Conservation (phyloP, 1,140 invertebrate genomes). For the Drosophila takahashii region DNA sequence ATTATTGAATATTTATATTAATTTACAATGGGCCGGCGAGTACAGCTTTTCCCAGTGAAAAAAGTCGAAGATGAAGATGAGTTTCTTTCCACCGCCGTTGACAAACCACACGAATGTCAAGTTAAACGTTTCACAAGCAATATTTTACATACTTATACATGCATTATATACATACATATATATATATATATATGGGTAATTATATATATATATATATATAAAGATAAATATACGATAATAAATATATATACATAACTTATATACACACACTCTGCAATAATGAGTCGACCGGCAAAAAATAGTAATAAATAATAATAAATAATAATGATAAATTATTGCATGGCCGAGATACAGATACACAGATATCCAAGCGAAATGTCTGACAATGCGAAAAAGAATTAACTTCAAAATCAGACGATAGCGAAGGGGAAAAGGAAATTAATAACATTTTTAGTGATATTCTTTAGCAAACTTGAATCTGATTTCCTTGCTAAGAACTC, state of each 20-base stretch:
- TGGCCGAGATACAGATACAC: slow-evolving; percentile 1
- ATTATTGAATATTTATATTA: slow-evolving; percentile 41
- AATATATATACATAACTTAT: slow-evolving; percentile 54
- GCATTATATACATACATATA: slow-evolving; percentile 60
- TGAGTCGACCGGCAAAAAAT: slow-evolving; percentile 31
- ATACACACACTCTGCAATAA: slow-evolving; percentile 42
- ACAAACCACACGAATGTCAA: slow-evolving; percentile 69
- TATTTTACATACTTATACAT: slow-evolving; percentile 75
- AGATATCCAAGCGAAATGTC: slow-evolving; percentile 33
- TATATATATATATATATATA: slow-evolving; percentile 49
- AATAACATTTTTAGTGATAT: slow-evolving; percentile 70
- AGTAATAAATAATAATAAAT: slow-evolving; percentile 13
- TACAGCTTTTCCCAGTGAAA: slow-evolving; percentile 3
- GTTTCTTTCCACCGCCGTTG: slow-evolving; percentile 48
- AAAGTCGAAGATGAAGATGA: slow-evolving; percentile 15
- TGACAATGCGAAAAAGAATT: slow-evolving; percentile 25
- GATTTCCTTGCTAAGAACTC: slow-evolving; percentile 58
- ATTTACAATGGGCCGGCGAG: slow-evolving; percentile 43
- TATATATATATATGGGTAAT: slow-evolving; percentile 37
- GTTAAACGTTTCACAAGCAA: slow-evolving; percentile 82
- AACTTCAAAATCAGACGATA: slow-evolving; percentile 5
- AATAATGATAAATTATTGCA: slow-evolving; percentile 17
- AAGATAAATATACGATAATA: slow-evolving; percentile 47
- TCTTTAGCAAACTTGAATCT: slow-evolving; percentile 67
- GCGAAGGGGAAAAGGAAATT: slow-evolving; percentile 4